phyloP scores from a whole-genome alignment of 2,113 vertebrate species.

The Hirundichthys speculiger region DNA sequence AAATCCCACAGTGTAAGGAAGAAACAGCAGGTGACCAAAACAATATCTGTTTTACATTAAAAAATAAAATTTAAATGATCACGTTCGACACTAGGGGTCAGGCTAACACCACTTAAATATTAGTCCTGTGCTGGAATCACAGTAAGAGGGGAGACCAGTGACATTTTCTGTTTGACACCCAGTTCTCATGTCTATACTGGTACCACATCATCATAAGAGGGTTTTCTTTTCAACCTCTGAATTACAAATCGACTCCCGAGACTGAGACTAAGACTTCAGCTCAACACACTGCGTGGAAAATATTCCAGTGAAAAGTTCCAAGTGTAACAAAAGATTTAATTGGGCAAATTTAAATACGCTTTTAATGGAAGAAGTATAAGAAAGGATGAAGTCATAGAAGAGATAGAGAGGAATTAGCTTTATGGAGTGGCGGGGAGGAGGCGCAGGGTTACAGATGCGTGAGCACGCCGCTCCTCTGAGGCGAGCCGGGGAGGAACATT shows the following conservation, averaged over 20 bases:
- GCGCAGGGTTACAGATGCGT: constrained; percentile 63
- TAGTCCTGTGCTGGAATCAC: neutral
- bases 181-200: constrained; percentile 1
- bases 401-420: constrained; percentile 48
- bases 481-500: constrained; percentile 73
- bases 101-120: constrained; percentile 31
- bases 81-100: constrained; percentile 51
- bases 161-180: constrained; percentile 1
- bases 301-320: too few species aligned
- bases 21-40: too few species aligned
- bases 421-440: constrained; percentile 41
- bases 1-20: too few species aligned
- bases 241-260: too few species aligned
- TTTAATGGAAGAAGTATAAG: neutral
- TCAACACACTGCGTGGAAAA: too few species aligned
- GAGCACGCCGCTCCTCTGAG: constrained; percentile 67
- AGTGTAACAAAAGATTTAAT: neutral
- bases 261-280: too few species aligned
- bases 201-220: constrained; percentile 7
- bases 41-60: too few species aligned
- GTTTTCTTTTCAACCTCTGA: constrained; percentile 8
- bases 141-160: neutral
- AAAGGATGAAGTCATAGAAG: constrained; percentile 13
- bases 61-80: too few species aligned
- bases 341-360: constrained; percentile 1